phyloP scores from a whole-genome alignment of 2,113 vertebrate species.

The Numenius arquata region DNA sequence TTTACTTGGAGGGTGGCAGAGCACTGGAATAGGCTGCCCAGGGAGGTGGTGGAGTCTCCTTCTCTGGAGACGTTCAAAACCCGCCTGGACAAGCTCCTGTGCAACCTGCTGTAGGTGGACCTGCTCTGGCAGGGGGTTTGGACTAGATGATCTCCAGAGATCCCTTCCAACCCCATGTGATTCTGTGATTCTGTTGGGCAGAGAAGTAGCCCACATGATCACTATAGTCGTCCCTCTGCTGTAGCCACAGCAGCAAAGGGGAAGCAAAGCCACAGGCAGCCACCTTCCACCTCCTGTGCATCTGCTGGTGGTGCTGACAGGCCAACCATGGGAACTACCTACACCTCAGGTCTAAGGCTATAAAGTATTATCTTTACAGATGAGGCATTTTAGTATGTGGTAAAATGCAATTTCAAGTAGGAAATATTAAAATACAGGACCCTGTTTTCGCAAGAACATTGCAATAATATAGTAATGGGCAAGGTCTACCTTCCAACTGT shows the following conservation, averaged over 20 bases:
- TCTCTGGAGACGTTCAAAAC: no score
- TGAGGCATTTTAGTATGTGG: slow-evolving; percentile 18
- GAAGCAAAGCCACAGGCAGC: not conserved
- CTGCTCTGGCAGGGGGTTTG: no score
- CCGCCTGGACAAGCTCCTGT: no score
- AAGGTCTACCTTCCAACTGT: not conserved
- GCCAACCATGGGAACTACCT: not conserved
- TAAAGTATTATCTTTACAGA: not conserved
- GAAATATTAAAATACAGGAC: slow-evolving; percentile 36
- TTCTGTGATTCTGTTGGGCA: slow-evolving; percentile 14
- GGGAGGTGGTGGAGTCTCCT: no score
- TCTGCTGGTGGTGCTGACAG: not conserved
- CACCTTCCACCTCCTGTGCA: not conserved
- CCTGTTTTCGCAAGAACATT: slow-evolving; percentile 9
- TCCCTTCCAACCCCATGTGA: no score
- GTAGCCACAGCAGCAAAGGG: not conserved
- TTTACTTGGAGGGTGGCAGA: no score
- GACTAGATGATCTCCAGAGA: no score
- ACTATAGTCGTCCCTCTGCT: not conserved
- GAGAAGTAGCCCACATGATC: not conserved
- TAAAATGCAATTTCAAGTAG: slow-evolving; percentile 17
- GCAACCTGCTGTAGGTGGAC: no score
- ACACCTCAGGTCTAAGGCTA: not conserved
- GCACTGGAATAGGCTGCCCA: no score
- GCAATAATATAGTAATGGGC: not conserved